phyloP scores from a whole-genome alignment of 2,888 invertebrate genomes.

The Scrobipalpa atriplicella region DNA sequence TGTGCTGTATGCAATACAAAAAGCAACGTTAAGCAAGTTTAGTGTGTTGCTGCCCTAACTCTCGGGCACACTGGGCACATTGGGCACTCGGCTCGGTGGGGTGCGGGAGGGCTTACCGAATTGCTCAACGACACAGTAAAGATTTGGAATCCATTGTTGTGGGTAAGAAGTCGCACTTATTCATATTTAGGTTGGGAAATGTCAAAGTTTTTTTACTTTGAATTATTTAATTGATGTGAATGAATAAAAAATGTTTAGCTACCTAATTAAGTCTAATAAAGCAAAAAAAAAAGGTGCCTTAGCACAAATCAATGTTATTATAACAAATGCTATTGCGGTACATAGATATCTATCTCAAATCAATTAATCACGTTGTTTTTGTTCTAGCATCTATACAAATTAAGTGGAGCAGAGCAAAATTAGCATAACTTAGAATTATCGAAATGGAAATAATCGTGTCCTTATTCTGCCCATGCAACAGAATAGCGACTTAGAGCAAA shows the following conservation, averaged over 20 bases:
- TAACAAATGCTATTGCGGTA: no score
- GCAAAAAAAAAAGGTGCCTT: no score
- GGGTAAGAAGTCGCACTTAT: conserved; percentile 51
- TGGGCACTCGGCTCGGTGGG: conserved; percentile 24
- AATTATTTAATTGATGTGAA: no score
- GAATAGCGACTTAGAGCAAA: background rate
- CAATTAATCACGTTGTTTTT: conserved; percentile 48
- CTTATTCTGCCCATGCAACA: conserved; percentile 33
- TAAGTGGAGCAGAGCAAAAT: background rate
- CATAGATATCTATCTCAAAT: conserved; percentile 34
- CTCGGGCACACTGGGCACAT: conserved; percentile 29
- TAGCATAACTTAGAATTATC: conserved; percentile 9
- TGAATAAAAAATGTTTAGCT: no score
- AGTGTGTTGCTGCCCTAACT: no score
- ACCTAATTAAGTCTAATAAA: no score
- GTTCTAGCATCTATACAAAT: background rate
- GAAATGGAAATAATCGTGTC: conserved; percentile 20
- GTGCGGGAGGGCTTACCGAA: conserved; percentile 54
- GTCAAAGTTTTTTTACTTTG: no score
- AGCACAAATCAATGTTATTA: no score
- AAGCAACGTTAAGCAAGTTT: no score
- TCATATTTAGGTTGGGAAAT: no score
- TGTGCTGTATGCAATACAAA: no score
- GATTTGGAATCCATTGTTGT: conserved; percentile 56
- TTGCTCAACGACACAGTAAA: conserved; percentile 64